Percentiles rank a stretch among this genome's conserved stretches.
These are phyloP conservation scores for Polylopha cassiicola DNA, from an alignment of 2,888 invertebrate genomes.

Conservation along the genomic window DNA sequence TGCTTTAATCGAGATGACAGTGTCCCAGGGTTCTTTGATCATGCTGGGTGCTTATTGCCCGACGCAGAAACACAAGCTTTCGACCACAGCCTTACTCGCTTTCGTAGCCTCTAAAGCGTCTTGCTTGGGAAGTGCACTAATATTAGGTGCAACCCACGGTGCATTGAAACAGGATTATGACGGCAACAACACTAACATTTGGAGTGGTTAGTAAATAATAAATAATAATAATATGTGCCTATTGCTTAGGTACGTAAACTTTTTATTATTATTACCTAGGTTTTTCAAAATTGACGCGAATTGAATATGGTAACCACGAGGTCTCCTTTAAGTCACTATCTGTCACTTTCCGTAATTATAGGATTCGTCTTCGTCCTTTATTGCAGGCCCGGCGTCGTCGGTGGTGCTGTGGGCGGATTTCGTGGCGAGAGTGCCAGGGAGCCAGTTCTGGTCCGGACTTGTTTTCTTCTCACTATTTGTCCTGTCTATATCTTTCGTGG, in stretches of 20 bases:
- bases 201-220: constrained; percentile 37
- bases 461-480: constrained; percentile 62
- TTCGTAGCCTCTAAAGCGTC: constrained; percentile 48
- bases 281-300: too few species aligned
- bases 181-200: constrained; percentile 41
- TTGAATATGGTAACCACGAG: too few species aligned
- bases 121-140: constrained; percentile 44
- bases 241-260: not conserved
- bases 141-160: constrained; percentile 56
- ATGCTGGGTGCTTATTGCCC: constrained; percentile 65
- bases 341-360: too few species aligned
- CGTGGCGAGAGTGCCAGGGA: constrained; percentile 59
- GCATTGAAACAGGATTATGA: constrained; percentile 56
- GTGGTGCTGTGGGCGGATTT: constrained; percentile 65
- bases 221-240: not conserved
- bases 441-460: constrained; percentile 65
- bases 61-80: constrained; percentile 44
- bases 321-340: too few species aligned
- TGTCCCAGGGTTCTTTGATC: constrained; percentile 56
- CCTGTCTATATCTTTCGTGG: constrained; percentile 54
- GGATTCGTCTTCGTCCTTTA: not conserved
- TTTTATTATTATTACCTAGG: too few species aligned
- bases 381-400: constrained; percentile 51
- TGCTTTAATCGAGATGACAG: constrained; percentile 54
- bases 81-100: constrained; percentile 45